phyloP scores from a whole-genome alignment of 2,113 vertebrate genomes.

The Peromyscus polionotus region DNA sequence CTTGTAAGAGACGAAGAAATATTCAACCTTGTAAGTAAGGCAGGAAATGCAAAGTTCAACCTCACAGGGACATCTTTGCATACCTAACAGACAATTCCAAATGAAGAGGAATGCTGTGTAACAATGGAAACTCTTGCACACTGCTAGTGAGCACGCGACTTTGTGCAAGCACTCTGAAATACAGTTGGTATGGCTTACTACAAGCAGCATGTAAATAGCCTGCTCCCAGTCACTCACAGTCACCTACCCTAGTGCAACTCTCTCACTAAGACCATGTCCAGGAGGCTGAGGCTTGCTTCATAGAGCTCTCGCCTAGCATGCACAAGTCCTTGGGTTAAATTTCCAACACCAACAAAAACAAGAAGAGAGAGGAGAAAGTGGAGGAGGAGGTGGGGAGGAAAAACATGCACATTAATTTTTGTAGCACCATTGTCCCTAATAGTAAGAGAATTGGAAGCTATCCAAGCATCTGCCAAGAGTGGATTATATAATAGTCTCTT shows the following conservation, averaged over 20 bases:
- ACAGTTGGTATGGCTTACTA: not conserved
- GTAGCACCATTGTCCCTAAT: not conserved
- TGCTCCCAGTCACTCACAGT: too few species aligned
- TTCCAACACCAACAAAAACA: not conserved
- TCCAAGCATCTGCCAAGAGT: not conserved
- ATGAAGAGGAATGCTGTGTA: not conserved
- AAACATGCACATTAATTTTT: not conserved
- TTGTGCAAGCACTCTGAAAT: not conserved
- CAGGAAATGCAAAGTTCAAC: conserved; percentile 14
- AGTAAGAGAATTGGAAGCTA: not conserved
- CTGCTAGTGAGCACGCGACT: too few species aligned
- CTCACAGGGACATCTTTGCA: not conserved
- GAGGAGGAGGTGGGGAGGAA: too few species aligned
- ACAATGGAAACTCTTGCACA: not conserved
- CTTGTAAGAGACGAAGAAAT: not conserved
- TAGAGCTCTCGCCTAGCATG: not conserved
- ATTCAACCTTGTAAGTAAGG: not conserved
- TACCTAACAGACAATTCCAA: not conserved
- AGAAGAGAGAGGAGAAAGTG: not conserved
- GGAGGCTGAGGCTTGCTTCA: not conserved
- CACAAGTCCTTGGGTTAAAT: not conserved
- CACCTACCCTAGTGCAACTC: not conserved
- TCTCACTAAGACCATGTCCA: not conserved
- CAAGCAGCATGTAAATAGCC: too few species aligned
- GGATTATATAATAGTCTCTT: not conserved